These are phyloP conservation scores for Coecobrya sp. DNA, from an alignment of 2,888 invertebrate species.

Conservation along the genomic window DNA sequence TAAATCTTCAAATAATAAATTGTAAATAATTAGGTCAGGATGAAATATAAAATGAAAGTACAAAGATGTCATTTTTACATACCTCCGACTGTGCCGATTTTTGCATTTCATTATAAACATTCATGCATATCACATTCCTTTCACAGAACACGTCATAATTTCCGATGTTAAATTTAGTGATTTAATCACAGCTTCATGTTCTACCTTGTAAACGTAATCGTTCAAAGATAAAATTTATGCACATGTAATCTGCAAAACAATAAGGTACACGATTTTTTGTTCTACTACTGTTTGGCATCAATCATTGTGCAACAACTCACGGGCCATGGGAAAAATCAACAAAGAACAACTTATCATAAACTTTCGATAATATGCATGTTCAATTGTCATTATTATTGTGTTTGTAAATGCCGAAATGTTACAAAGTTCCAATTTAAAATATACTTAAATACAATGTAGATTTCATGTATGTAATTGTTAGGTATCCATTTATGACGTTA, in stretches of 20 bases:
- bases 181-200: neutral
- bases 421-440: too few relatives aligned
- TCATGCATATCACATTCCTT: too few relatives aligned
- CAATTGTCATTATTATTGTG: neutral
- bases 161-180: neutral
- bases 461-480: too few relatives aligned
- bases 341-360: neutral
- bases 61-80: neutral
- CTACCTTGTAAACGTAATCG: neutral
- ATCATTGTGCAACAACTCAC: neutral
- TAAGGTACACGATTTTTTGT: neutral
- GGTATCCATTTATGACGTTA: too few relatives aligned
- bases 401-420: neutral
- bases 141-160: too few relatives aligned
- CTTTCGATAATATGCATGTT: neutral
- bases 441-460: too few relatives aligned
- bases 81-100: too few relatives aligned
- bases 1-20: too few relatives aligned
- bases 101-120: too few relatives aligned
- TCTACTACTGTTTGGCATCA: neutral
- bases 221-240: neutral
- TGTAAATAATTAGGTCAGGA: too few relatives aligned
- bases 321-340: constrained; percentile 46
- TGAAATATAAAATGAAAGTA: neutral
- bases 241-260: neutral